Percentiles rank a stretch among this genome's conserved stretches.
Evolutionary conservation across 2,113 vertebrate species (phyloP).

Genomic region (Neogale vison): DNA sequence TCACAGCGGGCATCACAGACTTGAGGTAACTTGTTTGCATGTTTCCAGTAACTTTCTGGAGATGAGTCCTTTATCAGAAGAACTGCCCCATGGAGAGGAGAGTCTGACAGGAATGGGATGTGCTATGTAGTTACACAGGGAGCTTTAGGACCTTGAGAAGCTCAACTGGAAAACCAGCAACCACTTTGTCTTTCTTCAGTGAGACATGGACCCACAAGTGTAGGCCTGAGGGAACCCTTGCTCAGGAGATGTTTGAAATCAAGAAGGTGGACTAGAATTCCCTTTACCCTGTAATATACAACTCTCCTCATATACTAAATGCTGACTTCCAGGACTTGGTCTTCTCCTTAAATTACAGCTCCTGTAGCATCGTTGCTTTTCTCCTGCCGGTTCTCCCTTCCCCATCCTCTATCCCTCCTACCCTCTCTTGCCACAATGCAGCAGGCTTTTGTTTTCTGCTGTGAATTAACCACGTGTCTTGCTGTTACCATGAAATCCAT

Average conservation of each 20-base stretch:
- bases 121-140: background rate
- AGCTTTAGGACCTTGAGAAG: background rate
- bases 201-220: background rate
- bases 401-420: rapidly evolving
- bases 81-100: background rate
- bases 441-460: background rate
- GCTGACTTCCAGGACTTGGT: background rate
- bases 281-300: background rate
- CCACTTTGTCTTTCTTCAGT: background rate
- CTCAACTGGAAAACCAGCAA: background rate
- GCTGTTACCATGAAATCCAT: background rate
- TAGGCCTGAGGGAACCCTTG: background rate
- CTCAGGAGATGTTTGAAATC: background rate
- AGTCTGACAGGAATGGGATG: background rate
- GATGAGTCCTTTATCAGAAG: background rate
- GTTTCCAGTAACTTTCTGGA: background rate
- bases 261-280: background rate
- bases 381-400: background rate
- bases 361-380: background rate
- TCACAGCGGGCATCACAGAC: background rate
- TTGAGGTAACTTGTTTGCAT: background rate
- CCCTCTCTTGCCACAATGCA: rapidly evolving
- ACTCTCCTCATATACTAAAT: background rate
- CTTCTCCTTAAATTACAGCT: background rate
- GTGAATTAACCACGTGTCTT: background rate